Evolutionary conservation across 2,797 vertebrate genomes (phyloP), one percentile per base, ranked within the genome.

Genomic region (Alcedo quadribrachys): DNA sequence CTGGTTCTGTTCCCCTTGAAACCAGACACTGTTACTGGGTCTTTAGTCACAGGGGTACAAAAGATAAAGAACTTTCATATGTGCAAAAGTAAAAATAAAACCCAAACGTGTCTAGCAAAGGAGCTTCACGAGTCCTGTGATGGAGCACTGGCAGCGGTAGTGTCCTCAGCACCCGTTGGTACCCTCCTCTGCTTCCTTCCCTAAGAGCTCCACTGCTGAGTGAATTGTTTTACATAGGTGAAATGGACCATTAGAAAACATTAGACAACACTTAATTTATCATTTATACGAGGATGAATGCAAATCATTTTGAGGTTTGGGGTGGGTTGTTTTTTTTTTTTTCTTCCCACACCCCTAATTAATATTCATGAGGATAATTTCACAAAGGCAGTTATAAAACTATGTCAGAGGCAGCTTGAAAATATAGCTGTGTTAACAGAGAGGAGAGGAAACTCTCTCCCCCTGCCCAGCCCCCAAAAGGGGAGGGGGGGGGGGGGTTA

Each of bases 291-390:
- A 70, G 57, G 85, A 91, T 51, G 60, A 96, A 96, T 93, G 94
- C 83, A 97, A 97, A 96, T 96, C 50, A 89, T 95, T 94, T 91
- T 53, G 70, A 94, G 95, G 82, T 94, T 95, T 92, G 92, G 69
- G 50, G 61, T 54, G 17, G 35, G 22, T 40, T 15, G 37, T 40
- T 9, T 15, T 10, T 19, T 19, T 30, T 37, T 25, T 42, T 25
- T 78, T 20, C 93, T 96, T 96, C 92, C 93, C 92, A 95, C 75
- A 94, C 93, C 82, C 81, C 86, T 95, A 73, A 96, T 98, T 96
- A 97, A 98, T 97, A 98, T 98, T 98, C 94, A 98, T 97, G 96
- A 98, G 94, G 91, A 96, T 87, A 93, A 96, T 94, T 96, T 94
- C 96, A 97, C 95, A 98, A 98, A 97, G 95, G 82, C 95, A 95